Conservation (phyloP, 2,113 vertebrate species). For the Barnardius zonarius region DNA sequence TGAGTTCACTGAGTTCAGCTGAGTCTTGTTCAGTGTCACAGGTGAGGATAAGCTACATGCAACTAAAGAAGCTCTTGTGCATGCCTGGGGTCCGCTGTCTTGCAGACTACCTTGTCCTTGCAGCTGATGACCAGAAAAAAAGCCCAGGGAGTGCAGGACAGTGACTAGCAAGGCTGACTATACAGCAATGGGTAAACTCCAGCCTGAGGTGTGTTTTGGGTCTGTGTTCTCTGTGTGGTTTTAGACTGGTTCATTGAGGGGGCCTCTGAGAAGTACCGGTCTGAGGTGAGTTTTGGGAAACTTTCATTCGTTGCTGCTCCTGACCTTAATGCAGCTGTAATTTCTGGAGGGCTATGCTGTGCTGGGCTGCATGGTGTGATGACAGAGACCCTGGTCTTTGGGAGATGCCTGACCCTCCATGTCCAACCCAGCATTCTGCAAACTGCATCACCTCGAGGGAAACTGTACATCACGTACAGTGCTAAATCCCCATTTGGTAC, state of each 20-base stretch:
- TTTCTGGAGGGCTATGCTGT: neutral
- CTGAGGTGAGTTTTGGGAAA: neutral
- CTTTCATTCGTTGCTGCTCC: neutral
- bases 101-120: neutral
- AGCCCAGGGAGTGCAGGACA: neutral
- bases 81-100: neutral
- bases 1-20: neutral
- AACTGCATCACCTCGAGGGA: neutral
- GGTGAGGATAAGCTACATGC: neutral
- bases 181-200: neutral
- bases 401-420: neutral
- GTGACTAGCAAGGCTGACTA: neutral
- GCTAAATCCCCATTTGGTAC: neutral
- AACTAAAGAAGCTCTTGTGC: neutral
- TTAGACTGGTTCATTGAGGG: neutral
- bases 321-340: neutral
- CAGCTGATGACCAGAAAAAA: neutral
- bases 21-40: neutral
- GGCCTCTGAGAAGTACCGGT: neutral
- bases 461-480: fast-evolving
- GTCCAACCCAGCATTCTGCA: neutral
- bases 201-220: neutral
- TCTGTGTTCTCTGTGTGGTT: neutral
- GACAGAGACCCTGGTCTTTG: neutral
- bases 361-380: neutral